Evolutionary conservation across 2,797 vertebrate species (phyloP), one percentile per base, ranked within the genome.

Genomic region (Rallus crepitans): DNA sequence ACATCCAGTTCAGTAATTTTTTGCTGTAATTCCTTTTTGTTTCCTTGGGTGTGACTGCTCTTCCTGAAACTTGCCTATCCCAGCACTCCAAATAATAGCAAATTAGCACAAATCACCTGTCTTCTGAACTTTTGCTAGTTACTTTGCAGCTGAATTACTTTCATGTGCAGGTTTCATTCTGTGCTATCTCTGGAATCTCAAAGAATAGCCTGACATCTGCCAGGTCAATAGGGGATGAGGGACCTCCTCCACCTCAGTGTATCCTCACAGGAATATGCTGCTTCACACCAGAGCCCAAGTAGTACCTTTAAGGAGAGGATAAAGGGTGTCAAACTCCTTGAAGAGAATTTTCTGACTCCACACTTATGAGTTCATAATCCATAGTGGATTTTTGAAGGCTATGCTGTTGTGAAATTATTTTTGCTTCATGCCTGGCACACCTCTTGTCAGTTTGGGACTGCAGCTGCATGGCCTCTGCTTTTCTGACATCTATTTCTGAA

Each of bases 31-130:
- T 71, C 10, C 8, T 81, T 82, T 45, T 76, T 31, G 7, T 65
- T 75, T 69, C 59, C 28, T 78, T 33, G 11, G 1, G 7, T 35
- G 10, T 45, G 25, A 25, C 60, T 80, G 30, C 25, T 7, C 4
- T 6, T 64, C 11, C 21, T 5, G 12, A 88, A 40, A 12, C 33
- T 65, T 78, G 87, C 10, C 37, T 72, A 57, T 12, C 23, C 23
- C 15, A 37, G 16, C 0, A 7, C 9, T 68, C 21, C 6, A 16
- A 35, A 12, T 3, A 2, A 13, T 2, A 55, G 28, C 37, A n/a
- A 66, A 64, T 17, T 30, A 40, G 31, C 40, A 84, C 15, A 45
- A 5, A 1, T 47, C 25, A 56, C 7, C 39, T 45, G 4, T 39
- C 28, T 76, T 25, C 25, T 68, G 30, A 88, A 42, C 5, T 17